Conservation (phyloP, 1,140 invertebrate species). For the Harlomillsia oculata region DNA sequence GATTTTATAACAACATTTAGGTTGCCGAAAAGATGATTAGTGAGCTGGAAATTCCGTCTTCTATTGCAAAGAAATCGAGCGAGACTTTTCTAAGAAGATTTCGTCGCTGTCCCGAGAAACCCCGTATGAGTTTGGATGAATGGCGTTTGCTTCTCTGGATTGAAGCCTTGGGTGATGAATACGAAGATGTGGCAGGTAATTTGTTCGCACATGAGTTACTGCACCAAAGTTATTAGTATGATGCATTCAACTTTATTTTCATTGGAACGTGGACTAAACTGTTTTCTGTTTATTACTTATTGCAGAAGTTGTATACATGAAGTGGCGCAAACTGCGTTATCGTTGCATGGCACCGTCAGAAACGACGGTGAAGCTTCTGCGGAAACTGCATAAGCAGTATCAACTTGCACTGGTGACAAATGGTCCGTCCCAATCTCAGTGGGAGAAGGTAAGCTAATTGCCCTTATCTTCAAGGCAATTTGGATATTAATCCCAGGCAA, state of each 20-base stretch:
- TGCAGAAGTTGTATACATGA: conserved; percentile 55
- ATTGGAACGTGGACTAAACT: background rate
- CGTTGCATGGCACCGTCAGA: conserved; percentile 55
- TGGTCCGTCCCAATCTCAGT: conserved; percentile 69
- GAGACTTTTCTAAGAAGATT: conserved; percentile 60
- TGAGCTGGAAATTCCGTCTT: conserved; percentile 54
- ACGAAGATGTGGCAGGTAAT: conserved; percentile 57
- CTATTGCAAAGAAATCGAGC: conserved; percentile 51
- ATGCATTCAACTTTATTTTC: background rate
- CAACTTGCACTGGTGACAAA: conserved; percentile 65
- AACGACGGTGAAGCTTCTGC: conserved; percentile 55
- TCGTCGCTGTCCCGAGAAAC: conserved; percentile 65
- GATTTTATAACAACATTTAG: no score
- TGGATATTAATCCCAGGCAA: no score
- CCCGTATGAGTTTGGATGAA: conserved; percentile 54
- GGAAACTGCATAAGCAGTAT: conserved; percentile 55
- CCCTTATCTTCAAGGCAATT: no score
- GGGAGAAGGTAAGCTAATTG: conserved; percentile 59
- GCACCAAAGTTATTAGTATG: background rate
- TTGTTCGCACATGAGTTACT: no score
- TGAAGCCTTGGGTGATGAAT: conserved; percentile 60
- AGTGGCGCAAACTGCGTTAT: conserved; percentile 66
- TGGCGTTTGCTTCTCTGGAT: conserved; percentile 67
- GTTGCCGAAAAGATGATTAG: conserved; percentile 54
- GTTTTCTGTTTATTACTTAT: conserved; percentile 13